These are phyloP conservation scores for Camptogramma bilineatum DNA, from an alignment of 2,888 invertebrate genomes.

Conservation along the genomic window DNA sequence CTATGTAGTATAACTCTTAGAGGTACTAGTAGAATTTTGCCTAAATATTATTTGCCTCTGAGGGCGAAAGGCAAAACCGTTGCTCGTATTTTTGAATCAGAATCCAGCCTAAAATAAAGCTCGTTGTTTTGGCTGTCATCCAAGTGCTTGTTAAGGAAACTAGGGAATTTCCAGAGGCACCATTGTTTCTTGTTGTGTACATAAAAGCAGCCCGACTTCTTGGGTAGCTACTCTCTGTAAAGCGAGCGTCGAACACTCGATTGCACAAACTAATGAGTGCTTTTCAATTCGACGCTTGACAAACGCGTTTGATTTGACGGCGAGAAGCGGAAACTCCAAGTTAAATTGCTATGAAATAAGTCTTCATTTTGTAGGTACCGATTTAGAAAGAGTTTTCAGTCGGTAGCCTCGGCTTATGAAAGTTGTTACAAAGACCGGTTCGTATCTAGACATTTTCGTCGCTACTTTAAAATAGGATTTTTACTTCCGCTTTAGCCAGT, in stretches of 20 bases:
- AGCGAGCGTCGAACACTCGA: constrained; percentile 35
- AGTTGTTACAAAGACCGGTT: constrained; percentile 34
- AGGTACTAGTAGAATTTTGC: too few species aligned
- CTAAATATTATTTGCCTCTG: background rate
- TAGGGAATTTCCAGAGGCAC: constrained; percentile 65
- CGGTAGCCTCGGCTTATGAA: constrained; percentile 24
- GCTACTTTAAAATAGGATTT: constrained; percentile 24
- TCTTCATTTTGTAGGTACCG: constrained; percentile 12
- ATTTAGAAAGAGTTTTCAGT: constrained; percentile 24
- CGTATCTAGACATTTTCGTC: constrained; percentile 23
- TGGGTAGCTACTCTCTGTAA: constrained; percentile 37
- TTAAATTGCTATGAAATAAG: constrained; percentile 39
- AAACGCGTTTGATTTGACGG: constrained; percentile 41
- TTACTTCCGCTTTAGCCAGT: background rate
- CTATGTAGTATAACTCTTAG: too few species aligned
- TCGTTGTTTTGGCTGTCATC: constrained; percentile 75
- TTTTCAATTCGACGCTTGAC: constrained; percentile 44
- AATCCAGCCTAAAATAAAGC: constrained; percentile 59
- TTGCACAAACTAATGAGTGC: constrained; percentile 45
- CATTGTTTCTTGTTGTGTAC: constrained; percentile 71
- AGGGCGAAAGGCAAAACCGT: constrained; percentile 1
- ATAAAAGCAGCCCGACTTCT: constrained; percentile 56
- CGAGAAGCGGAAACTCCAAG: constrained; percentile 32
- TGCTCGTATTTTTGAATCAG: constrained; percentile 44
- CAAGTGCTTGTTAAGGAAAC: constrained; percentile 81